Evolutionary conservation across 1,140 invertebrate genomes (phyloP), one percentile per base, ranked within the genome.

Genomic region (Aphelinus certus): DNA sequence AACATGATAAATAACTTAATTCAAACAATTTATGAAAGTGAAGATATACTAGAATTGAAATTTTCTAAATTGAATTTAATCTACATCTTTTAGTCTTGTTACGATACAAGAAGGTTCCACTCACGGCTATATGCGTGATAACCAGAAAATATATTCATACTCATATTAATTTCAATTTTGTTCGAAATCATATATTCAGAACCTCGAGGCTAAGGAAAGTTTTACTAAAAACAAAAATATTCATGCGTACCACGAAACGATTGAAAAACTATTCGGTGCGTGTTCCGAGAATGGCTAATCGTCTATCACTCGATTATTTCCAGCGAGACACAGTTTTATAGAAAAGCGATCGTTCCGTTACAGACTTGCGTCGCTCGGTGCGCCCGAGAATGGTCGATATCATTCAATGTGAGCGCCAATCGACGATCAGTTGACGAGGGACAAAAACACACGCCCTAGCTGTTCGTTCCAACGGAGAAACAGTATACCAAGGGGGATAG

Each of bases 401-500:
- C 58, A 80, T 83, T 77, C 76, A 80, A 68, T 73, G 51, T 10
- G 55, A 60, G 48, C 60, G 56, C 71, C 76, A 55, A 81, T 79
- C 72, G 74, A 53, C 71, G 46, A 79, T 62, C 73, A 73, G 78
- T 77, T 76, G 70, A 73, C 69, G 78, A 78, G 78, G 78, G 78
- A 80, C 77, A 77, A 68, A 60, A 57, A 66, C 56, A 71, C 79
- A 80, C 79, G 78, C 76, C 77, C 77, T 58, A 71, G 66, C 72
- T 62, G 78, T 74, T 80, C 68, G 75, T 80, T 71, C 53, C 49
- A 6, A 7, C 7, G 45, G 1, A 56, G 77, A 66, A 48, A 49
- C 70, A 58, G 61, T 51, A 47, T n/a, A n/a, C 73, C 71, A 64
- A 67, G 62, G 66, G 64, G 56, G 55, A 67, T 69, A 75, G 63